A percentile compares a stretch with the other conserved stretches of the same genome.
Evolutionary conservation across 2,888 invertebrate genomes (phyloP).

Genomic region (Melipona beecheii): DNA sequence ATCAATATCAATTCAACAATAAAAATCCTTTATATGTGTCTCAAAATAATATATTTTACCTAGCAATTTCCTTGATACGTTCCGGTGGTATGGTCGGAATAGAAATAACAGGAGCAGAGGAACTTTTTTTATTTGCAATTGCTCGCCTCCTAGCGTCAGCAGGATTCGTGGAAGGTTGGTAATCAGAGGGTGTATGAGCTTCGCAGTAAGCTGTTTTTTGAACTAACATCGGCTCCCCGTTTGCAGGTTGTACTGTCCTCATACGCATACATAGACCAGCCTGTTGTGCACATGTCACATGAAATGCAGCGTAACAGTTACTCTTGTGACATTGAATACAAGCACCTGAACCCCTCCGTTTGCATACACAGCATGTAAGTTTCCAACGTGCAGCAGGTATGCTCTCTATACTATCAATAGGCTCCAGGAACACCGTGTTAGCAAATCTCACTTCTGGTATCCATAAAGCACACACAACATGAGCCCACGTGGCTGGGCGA

Average conservation of each 20-base stretch:
- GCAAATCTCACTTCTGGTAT: slow-evolving; percentile 95
- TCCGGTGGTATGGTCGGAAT: slow-evolving; percentile 97
- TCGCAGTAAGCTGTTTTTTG: slow-evolving; percentile 99
- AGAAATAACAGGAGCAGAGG: slow-evolving; percentile 95
- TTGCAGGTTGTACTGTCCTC: slow-evolving; percentile 92
- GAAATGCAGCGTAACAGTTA: slow-evolving; percentile 98
- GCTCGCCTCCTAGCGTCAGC: slow-evolving; percentile 84
- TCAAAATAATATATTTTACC: slow-evolving; percentile 85
- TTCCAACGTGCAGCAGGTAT: slow-evolving; percentile 98
- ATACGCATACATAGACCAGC: slow-evolving; percentile 98
- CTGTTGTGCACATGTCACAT: slow-evolving; percentile 99
- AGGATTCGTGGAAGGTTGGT: slow-evolving; percentile 82
- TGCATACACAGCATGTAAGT: slow-evolving; percentile 98
- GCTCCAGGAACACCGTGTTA: slow-evolving; percentile 98
- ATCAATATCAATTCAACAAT: slow-evolving; percentile 20
- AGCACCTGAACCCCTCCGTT: slow-evolving; percentile 95
- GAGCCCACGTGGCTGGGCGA: slow-evolving; percentile 95
- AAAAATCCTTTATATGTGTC: not conserved
- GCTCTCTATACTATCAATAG: slow-evolving; percentile 98
- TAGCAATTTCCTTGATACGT: slow-evolving; percentile 94
- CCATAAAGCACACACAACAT: slow-evolving; percentile 88
- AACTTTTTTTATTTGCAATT: slow-evolving; percentile 90
- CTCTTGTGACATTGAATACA: slow-evolving; percentile 99
- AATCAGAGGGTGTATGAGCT: slow-evolving; percentile 92
- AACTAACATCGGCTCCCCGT: slow-evolving; percentile 92